A percentile compares a stretch with the other conserved stretches of the same genome.
Evolutionary conservation across 2,797 vertebrate species (phyloP).

Genomic region (Lycodopsis pacificus): DNA sequence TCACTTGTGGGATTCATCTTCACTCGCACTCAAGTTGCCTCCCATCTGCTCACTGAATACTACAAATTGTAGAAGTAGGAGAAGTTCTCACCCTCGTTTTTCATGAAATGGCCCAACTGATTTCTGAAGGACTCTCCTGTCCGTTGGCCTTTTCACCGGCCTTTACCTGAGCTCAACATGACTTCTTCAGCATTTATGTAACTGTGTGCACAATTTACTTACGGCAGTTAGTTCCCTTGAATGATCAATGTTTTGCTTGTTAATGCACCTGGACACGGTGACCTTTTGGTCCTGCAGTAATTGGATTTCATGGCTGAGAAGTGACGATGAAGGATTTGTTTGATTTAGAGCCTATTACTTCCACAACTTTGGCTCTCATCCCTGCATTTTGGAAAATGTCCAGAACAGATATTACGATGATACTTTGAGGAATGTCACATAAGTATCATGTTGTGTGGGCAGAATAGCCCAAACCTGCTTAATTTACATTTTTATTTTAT

Average conservation of each 20-base stretch:
- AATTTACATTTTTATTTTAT: neutral
- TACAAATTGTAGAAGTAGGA: slow-evolving; percentile 51
- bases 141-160: slow-evolving; percentile 46
- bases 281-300: slow-evolving; percentile 19
- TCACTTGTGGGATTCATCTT: slow-evolving; percentile 61
- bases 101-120: slow-evolving; percentile 51
- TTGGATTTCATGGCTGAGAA: slow-evolving; percentile 33
- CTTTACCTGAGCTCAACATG: slow-evolving; percentile 19
- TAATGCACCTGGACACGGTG: slow-evolving; percentile 15
- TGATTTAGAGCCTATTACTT: slow-evolving; percentile 23
- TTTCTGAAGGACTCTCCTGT: slow-evolving; percentile 42
- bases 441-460: no score
- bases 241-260: slow-evolving; percentile 27
- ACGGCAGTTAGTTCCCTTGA: slow-evolving; percentile 11
- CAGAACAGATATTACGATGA: neutral
- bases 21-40: slow-evolving; percentile 60
- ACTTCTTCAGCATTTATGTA: slow-evolving; percentile 17
- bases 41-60: slow-evolving; percentile 70
- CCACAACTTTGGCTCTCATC: neutral
- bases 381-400: slow-evolving; percentile 1
- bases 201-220: slow-evolving; percentile 11
- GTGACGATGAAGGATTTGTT: slow-evolving; percentile 23
- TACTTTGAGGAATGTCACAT: neutral
- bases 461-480: neutral
- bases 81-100: slow-evolving; percentile 42